Conservation (phyloP, 2,797 vertebrate genomes). For the Ara ararauna region DNA sequence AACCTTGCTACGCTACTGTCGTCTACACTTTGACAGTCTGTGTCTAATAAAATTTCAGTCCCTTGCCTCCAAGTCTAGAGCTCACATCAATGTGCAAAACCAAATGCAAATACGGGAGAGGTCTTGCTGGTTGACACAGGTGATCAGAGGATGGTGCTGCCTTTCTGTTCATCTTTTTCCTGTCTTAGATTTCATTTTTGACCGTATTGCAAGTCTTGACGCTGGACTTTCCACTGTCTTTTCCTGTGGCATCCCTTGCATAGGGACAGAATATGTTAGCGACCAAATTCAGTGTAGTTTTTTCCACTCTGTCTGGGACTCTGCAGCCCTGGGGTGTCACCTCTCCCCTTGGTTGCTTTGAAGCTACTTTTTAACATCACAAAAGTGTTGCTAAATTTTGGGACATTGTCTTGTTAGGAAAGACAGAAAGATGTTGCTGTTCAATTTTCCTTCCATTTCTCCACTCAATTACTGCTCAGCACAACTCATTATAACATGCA, state of each 20-base stretch:
- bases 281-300: background rate
- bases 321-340: background rate
- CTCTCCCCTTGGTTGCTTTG: background rate
- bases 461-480: background rate
- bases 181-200: background rate
- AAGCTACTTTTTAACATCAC: background rate
- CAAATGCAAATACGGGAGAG: background rate
- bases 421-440: background rate
- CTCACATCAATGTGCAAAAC: background rate
- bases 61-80: background rate
- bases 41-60: background rate
- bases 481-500: background rate
- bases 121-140: background rate
- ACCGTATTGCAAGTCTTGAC: background rate
- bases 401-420: background rate
- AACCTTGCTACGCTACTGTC: accelerated
- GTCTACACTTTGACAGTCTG: background rate
- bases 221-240: background rate
- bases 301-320: background rate
- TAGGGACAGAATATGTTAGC: background rate
- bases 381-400: background rate
- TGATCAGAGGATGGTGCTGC: background rate
- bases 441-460: conserved; percentile 21
- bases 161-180: background rate
- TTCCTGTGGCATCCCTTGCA: background rate